A percentile compares a stretch with the other conserved stretches of the same genome.
Evolutionary conservation across 2,797 vertebrate genomes (phyloP).

Genomic region (Psittacula echo): DNA sequence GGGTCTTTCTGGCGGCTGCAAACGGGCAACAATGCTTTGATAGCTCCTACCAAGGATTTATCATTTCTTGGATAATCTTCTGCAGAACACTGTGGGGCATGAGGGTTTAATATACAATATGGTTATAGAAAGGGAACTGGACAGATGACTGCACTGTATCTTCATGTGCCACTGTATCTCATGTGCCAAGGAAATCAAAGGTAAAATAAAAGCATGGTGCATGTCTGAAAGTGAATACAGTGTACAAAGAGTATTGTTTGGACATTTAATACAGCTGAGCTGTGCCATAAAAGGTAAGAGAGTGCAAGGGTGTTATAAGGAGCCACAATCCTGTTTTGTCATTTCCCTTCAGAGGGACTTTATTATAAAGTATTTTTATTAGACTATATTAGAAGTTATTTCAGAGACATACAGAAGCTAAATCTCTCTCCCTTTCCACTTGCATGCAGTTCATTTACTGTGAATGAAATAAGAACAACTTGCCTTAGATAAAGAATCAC

Average conservation of each 20-base stretch:
- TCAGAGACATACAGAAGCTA: background rate
- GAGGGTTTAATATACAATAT: conserved; percentile 3
- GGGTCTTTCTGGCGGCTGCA: background rate
- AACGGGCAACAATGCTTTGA: conserved; percentile 49
- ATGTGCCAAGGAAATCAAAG: background rate
- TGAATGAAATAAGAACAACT: background rate
- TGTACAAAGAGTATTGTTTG: background rate
- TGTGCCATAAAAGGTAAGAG: background rate
- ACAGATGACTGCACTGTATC: background rate
- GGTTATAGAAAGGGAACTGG: background rate
- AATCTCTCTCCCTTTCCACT: background rate
- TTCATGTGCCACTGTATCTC: conserved; percentile 8
- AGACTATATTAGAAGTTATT: background rate
- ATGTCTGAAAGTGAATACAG: background rate
- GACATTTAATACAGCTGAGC: background rate
- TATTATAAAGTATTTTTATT: background rate
- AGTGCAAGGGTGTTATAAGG: background rate
- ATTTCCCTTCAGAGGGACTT: background rate
- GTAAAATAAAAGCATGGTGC: background rate
- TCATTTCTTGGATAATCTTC: conserved; percentile 53
- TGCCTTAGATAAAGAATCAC: background rate
- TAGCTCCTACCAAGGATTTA: conserved; percentile 34
- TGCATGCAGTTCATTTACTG: background rate
- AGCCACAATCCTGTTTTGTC: background rate
- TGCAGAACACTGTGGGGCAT: conserved; percentile 28